Evolutionary conservation across 2,888 invertebrate species (phyloP), one percentile per base, ranked within the genome.

Genomic region (Lasius fuliginosus): DNA sequence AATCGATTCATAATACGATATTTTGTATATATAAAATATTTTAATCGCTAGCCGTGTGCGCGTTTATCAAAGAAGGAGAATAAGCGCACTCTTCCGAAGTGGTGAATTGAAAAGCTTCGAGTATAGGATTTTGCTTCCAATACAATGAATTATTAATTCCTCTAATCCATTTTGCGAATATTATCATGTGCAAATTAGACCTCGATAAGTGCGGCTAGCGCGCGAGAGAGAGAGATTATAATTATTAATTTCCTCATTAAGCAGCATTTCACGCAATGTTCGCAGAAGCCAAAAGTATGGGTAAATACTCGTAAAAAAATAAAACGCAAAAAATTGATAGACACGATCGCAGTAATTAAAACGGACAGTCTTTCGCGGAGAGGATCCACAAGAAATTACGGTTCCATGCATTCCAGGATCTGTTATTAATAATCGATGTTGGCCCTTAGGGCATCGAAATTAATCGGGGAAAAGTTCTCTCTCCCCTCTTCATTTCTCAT

Each of bases 391-490:
- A 5, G 58, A 69, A 69, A 69, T 71, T 79, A 60, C 58, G 33
- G 1, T 18, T 15, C 33, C n/a, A 42, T 23, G 65, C 58, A 46
- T 71, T 71, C 15, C 71, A 18, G 46, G 23, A 71, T 60, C 46
- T 46, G 46, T 71, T 71, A 71, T 81, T 71, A 79, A 79, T 79
- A 79, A 71, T 69, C 60, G 56, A 68, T 71, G 58, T 6, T n/a
- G 46, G 15, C 23, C 33, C 56, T 18, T 33, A 33, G 27, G n/a
- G 30, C 49, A 36, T 58, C 40, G 49, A 82, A 82, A 82, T 75
- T 75, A 82, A 82, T 82, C 82, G 64, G 40, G 30, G 64, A 76
- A 81, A 81, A 81, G 58, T 81, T 81, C 73, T 81, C 36, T 11
- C 33, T 23, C 49, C 36, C 49, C 30, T 3, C 15, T 42, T 15